Evolutionary conservation across 2,888 invertebrate species (phyloP).

Genomic region (Malthinus flaveolus): DNA sequence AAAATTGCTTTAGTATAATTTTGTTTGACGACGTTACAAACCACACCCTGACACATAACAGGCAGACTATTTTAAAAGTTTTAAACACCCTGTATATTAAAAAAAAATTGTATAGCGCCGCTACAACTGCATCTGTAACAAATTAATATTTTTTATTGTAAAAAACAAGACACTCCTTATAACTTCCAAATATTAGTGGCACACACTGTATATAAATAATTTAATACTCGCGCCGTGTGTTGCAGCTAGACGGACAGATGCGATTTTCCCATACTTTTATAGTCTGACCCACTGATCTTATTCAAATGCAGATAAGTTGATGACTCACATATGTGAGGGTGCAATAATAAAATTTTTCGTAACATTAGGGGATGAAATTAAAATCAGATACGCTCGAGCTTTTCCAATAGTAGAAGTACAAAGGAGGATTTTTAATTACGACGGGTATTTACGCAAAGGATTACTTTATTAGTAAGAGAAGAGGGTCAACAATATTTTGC

Average conservation of each 20-base stretch:
- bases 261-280: neutral
- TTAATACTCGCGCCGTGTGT: neutral
- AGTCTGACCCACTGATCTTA: slow-evolving; percentile 4
- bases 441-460: slow-evolving; percentile 1
- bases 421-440: slow-evolving; percentile 2
- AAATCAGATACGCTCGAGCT: slow-evolving; percentile 2
- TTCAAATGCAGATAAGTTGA: slow-evolving; percentile 5
- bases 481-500: too few relatives aligned
- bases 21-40: too few relatives aligned
- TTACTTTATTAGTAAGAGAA: neutral
- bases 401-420: neutral
- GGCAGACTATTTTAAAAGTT: too few relatives aligned
- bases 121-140: too few relatives aligned
- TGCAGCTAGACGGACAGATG: neutral
- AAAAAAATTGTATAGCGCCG: too few relatives aligned
- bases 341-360: slow-evolving; percentile 5
- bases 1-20: too few relatives aligned
- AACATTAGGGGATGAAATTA: slow-evolving; percentile 1
- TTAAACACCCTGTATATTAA: too few relatives aligned
- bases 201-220: neutral
- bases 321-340: neutral
- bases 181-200: neutral
- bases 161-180: too few relatives aligned
- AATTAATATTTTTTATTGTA: too few relatives aligned
- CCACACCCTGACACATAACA: too few relatives aligned